These are phyloP conservation scores for Uloborus plumipes DNA, from an alignment of 2,888 invertebrate genomes.

Conservation along the genomic window DNA sequence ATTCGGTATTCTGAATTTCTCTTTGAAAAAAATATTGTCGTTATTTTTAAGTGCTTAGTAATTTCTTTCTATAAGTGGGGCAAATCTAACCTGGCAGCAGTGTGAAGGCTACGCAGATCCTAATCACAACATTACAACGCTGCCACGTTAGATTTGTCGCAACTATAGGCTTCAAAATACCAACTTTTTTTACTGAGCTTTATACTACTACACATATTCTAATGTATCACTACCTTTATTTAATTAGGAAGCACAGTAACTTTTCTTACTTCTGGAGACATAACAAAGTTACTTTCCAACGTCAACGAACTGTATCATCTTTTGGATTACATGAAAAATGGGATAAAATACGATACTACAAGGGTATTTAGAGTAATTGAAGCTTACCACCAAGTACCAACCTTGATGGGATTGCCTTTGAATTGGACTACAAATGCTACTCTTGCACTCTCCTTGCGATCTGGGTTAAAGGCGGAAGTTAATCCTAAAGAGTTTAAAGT, in stretches of 20 bases:
- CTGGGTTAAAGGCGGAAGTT: slow-evolving; percentile 21
- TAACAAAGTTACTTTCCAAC: neutral
- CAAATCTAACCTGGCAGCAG: too few species aligned
- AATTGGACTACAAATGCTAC: slow-evolving; percentile 63
- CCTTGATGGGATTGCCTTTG: slow-evolving; percentile 61
- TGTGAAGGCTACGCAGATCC: too few species aligned
- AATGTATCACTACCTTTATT: neutral
- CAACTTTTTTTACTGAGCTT: neutral
- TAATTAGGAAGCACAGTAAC: slow-evolving; percentile 29
- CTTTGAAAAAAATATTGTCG: too few species aligned
- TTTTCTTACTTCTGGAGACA: slow-evolving; percentile 20
- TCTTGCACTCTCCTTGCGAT: slow-evolving; percentile 35
- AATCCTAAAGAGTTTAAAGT: neutral
- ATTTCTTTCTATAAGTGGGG: too few species aligned
- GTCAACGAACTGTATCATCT: neutral
- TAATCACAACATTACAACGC: too few species aligned
- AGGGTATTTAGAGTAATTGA: slow-evolving; percentile 51
- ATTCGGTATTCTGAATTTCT: too few species aligned
- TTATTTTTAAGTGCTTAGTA: too few species aligned
- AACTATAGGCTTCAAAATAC: too few species aligned
- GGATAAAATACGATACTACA: slow-evolving; percentile 27
- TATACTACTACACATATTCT: neutral
- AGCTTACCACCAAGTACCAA: slow-evolving; percentile 59
- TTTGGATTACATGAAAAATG: neutral
- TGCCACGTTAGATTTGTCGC: too few species aligned